A percentile compares a stretch with the other conserved stretches of the same genome.
Evolutionary conservation across 2,888 invertebrate species (phyloP).

Genomic region (Sturmia bella): DNA sequence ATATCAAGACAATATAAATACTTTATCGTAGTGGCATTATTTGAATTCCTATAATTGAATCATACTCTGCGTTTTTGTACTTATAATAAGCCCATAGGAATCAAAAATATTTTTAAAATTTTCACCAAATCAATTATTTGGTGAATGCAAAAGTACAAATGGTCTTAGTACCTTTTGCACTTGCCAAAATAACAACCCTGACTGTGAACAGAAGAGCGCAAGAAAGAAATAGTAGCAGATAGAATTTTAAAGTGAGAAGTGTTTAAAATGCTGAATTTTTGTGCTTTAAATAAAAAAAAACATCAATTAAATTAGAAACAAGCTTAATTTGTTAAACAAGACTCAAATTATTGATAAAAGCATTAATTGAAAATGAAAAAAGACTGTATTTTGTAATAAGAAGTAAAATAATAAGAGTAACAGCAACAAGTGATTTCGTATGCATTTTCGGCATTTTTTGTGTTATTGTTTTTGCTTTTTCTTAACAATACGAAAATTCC

Average conservation of each 20-base stretch:
- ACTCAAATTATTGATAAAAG: not conserved
- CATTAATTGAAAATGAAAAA: not conserved
- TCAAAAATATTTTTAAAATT: too few species aligned
- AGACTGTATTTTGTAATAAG: not conserved
- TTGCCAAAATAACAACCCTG: slow-evolving; percentile 31
- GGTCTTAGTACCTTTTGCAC: not conserved
- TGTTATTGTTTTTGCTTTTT: slow-evolving; percentile 15
- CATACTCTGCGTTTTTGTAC: too few species aligned
- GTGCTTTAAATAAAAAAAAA: slow-evolving; percentile 19
- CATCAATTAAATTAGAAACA: not conserved
- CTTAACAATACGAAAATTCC: slow-evolving; percentile 51
- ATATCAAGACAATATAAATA: too few species aligned
- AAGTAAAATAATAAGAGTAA: not conserved
- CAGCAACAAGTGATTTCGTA: slow-evolving; percentile 61
- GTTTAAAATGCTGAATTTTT: slow-evolving; percentile 27
- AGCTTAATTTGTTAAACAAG: not conserved
- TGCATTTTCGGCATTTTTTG: slow-evolving; percentile 46
- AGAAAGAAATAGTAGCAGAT: slow-evolving; percentile 48
- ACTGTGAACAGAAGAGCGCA: slow-evolving; percentile 40
- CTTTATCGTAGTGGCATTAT: too few species aligned
- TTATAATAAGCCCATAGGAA: too few species aligned
- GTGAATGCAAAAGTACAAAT: not conserved
- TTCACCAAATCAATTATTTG: too few species aligned
- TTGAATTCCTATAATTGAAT: too few species aligned
- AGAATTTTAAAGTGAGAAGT: slow-evolving; percentile 59